Conservation (phyloP, 2,113 vertebrate species). For the Hemibagrus wyckioides region DNA sequence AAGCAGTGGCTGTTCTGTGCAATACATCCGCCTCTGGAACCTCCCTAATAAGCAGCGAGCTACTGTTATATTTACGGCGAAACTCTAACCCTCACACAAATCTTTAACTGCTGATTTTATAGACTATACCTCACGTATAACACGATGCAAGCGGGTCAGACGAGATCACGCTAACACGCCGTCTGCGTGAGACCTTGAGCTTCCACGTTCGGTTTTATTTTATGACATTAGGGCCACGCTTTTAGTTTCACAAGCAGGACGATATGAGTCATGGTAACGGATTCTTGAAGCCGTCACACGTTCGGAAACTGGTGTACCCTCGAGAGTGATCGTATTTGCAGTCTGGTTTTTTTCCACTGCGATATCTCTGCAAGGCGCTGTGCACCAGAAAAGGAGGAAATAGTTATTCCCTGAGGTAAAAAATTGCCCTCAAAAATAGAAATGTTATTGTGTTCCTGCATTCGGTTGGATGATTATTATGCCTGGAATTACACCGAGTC, state of each 20-base stretch:
- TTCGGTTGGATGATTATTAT: neutral
- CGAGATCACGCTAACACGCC: neutral
- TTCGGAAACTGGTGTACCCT: neutral
- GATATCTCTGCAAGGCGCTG: conserved; percentile 19
- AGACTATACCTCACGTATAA: too few relatives aligned
- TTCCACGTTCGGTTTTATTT: neutral
- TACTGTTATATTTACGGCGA: neutral
- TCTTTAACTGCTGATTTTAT: neutral
- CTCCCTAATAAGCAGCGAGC: neutral
- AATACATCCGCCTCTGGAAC: neutral
- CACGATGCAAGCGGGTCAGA: neutral
- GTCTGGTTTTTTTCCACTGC: conserved; percentile 24
- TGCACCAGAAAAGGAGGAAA: conserved; percentile 58
- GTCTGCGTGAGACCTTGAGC: neutral
- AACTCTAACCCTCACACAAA: neutral
- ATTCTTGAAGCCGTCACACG: neutral
- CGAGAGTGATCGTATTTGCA: neutral
- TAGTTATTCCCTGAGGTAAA: conserved; percentile 57
- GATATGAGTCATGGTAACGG: conserved; percentile 22
- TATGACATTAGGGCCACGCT: neutral
- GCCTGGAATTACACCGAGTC: neutral
- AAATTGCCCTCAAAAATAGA: conserved; percentile 59
- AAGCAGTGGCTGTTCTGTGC: neutral
- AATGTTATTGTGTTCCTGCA: conserved; percentile 10
- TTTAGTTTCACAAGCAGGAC: conserved; percentile 16